These are phyloP conservation scores for Pseudomyrmex cubaensis DNA, from an alignment of 1,140 invertebrate genomes.

Conservation along the genomic window DNA sequence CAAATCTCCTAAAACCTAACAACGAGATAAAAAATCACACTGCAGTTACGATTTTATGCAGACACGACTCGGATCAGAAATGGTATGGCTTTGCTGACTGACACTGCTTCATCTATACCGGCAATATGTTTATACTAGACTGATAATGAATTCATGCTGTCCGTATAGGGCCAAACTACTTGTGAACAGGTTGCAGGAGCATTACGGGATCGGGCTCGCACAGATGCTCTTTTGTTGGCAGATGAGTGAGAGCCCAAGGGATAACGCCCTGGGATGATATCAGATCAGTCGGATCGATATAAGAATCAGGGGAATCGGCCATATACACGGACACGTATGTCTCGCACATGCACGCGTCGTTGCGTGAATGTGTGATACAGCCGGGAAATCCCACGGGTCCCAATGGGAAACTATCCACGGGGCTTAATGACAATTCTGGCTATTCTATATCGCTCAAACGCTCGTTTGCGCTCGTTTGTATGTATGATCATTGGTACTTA, in stretches of 20 bases:
- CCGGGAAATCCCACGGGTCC: slow-evolving; percentile 80
- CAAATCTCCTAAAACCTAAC: not conserved
- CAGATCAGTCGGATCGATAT: slow-evolving; percentile 74
- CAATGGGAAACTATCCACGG: slow-evolving; percentile 70
- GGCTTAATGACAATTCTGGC: slow-evolving; percentile 77
- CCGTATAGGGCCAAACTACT: slow-evolving; percentile 71
- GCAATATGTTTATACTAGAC: slow-evolving; percentile 85
- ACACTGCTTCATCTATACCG: slow-evolving; percentile 69
- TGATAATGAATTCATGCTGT: slow-evolving; percentile 83
- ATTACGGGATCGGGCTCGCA: slow-evolving; percentile 77
- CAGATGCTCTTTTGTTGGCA: slow-evolving; percentile 84
- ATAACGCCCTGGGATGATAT: slow-evolving; percentile 71
- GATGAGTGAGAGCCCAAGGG: slow-evolving; percentile 79
- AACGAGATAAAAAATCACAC: not conserved
- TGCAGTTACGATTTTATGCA: slow-evolving; percentile 2
- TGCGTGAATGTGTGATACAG: slow-evolving; percentile 53
- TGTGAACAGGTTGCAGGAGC: slow-evolving; percentile 79
- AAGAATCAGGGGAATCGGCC: slow-evolving; percentile 72
- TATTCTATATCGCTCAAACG: slow-evolving; percentile 83
- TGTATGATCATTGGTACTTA: slow-evolving; percentile 80
- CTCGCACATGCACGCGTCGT: not conserved
- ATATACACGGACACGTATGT: not conserved
- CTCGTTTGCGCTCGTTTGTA: slow-evolving; percentile 84
- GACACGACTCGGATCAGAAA: slow-evolving; percentile 39
- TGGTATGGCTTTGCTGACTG: slow-evolving; percentile 64